Percentiles rank a stretch among this genome's conserved stretches.
phyloP scores from a whole-genome alignment of 1,140 invertebrate species.

The Heterodera carotae region DNA sequence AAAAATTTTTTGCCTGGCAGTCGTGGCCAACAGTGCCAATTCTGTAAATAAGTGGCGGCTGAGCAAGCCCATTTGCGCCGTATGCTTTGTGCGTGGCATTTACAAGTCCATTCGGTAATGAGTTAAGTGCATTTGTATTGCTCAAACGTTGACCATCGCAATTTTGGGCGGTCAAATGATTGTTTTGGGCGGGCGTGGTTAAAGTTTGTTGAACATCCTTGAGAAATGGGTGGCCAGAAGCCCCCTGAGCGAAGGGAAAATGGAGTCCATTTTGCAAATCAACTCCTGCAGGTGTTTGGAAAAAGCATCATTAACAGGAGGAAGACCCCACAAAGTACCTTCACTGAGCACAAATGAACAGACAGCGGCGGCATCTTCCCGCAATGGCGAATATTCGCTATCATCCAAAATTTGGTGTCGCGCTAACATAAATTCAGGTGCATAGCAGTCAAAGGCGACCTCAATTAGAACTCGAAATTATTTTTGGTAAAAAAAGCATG shows the following conservation, averaged over 20 bases:
- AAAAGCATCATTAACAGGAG: neutral
- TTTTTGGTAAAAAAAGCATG: neutral
- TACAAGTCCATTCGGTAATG: neutral
- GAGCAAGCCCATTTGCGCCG: constrained; percentile 16
- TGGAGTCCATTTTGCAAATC: neutral
- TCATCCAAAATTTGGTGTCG: neutral
- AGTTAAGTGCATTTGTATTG: neutral
- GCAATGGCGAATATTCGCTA: neutral
- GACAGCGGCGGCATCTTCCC: neutral
- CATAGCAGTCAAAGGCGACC: constrained; percentile 92
- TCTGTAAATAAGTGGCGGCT: constrained; percentile 71
- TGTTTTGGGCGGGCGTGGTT: neutral
- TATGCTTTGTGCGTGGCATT: neutral
- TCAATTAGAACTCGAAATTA: neutral
- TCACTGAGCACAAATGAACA: neutral
- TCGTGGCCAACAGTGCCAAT: constrained; percentile 97
- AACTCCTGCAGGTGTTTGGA: constrained; percentile 1
- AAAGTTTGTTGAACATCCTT: constrained; percentile 10
- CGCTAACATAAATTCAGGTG: constrained; percentile 65
- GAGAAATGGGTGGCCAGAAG: neutral
- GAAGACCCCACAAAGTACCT: constrained; percentile 4
- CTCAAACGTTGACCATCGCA: neutral
- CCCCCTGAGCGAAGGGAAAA: neutral
- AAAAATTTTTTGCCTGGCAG: constrained; percentile 69
- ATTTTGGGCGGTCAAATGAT: neutral